Percentiles rank a stretch among this genome's conserved stretches.
Conservation (phyloP, 2,888 invertebrate genomes). For the Silvanus unidentatus region DNA sequence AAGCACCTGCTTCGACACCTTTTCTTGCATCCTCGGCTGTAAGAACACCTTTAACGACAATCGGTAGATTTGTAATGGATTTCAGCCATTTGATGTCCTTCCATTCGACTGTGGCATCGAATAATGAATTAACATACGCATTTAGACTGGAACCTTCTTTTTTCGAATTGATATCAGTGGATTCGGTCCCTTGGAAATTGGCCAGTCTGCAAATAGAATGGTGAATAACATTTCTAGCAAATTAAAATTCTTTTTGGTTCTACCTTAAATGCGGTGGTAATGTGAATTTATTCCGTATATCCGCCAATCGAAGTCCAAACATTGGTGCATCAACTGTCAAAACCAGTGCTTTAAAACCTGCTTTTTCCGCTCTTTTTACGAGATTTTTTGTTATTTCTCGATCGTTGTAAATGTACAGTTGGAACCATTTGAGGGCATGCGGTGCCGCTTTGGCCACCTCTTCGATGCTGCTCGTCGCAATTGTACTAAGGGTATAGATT, state of each 20-base stretch:
- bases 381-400: constrained; percentile 67
- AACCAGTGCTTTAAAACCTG: constrained; percentile 81
- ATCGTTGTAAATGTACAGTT: constrained; percentile 84
- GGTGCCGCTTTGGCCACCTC: constrained; percentile 77
- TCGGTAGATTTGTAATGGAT: constrained; percentile 69
- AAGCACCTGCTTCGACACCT: constrained; percentile 67
- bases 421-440: constrained; percentile 77
- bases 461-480: constrained; percentile 82
- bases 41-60: constrained; percentile 81
- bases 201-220: constrained; percentile 61
- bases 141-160: constrained; percentile 65
- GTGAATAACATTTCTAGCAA: not conserved
- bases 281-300: constrained; percentile 76
- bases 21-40: constrained; percentile 79
- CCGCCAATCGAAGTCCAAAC: constrained; percentile 76
- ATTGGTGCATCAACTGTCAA: constrained; percentile 85
- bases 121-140: constrained; percentile 68
- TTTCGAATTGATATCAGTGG: constrained; percentile 45
- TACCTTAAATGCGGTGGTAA: constrained; percentile 75
- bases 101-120: constrained; percentile 81
- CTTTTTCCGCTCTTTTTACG: constrained; percentile 70
- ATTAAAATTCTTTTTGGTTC: constrained; percentile 9
- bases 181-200: constrained; percentile 63
- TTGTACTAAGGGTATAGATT: constrained; percentile 77
- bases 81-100: constrained; percentile 81